Evolutionary conservation across 2,797 vertebrate genomes (phyloP).

Genomic region (Scolopax rusticola): DNA sequence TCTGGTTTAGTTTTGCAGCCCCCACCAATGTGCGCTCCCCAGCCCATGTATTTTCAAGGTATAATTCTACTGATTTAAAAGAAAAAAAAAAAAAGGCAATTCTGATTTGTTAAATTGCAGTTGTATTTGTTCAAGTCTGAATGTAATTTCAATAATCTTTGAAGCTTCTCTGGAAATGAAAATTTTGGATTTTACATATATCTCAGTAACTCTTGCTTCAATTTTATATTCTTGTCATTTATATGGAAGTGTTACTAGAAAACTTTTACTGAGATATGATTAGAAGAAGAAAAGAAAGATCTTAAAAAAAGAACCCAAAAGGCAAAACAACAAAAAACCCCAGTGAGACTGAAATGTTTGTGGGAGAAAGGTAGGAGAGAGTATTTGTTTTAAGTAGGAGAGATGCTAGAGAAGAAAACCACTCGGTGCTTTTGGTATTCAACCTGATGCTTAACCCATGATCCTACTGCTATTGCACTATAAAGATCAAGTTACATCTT

Average conservation of each 20-base stretch:
- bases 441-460: neutral
- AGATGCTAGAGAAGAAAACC: neutral
- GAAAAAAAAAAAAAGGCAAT: neutral
- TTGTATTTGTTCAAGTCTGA: neutral
- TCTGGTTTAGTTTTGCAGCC: conserved; percentile 99
- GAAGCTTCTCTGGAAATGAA: neutral
- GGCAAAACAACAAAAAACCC: neutral
- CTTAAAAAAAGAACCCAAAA: neutral
- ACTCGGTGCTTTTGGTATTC: neutral
- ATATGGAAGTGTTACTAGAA: neutral
- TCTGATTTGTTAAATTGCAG: neutral
- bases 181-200: neutral
- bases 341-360: neutral
- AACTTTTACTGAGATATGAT: neutral
- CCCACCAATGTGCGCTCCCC: conserved; percentile 95
- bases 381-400: neutral
- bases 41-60: conserved; percentile 92
- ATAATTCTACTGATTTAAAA: neutral
- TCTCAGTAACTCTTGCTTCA: neutral
- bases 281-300: neutral
- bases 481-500: neutral
- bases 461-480: neutral
- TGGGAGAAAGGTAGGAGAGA: neutral
- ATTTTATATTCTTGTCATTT: neutral
- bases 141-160: neutral